Evolutionary conservation across 2,888 invertebrate species (phyloP).

Genomic region (Smittia sp.): DNA sequence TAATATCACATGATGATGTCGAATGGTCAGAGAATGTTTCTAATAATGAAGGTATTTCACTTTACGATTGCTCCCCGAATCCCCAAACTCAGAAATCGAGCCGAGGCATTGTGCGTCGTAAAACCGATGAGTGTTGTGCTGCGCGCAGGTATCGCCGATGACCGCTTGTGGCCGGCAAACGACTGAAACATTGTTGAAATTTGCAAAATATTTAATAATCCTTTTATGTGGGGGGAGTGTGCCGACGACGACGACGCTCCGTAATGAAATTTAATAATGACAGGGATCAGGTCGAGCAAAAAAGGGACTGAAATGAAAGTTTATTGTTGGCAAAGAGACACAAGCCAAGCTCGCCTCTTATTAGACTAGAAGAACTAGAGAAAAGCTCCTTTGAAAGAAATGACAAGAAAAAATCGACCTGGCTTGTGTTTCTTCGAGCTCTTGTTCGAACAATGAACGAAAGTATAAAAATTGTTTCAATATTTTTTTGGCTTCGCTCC

Average conservation of each 20-base stretch:
- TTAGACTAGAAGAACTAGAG: neutral
- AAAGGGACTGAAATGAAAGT: slow-evolving; percentile 20
- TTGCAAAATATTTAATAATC: slow-evolving; percentile 27
- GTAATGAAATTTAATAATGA: slow-evolving; percentile 25
- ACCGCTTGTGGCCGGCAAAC: slow-evolving; percentile 4
- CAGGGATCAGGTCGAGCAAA: neutral
- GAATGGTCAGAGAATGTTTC: slow-evolving; percentile 13
- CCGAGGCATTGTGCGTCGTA: neutral
- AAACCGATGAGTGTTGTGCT: neutral
- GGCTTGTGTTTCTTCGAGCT: neutral
- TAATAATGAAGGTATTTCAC: slow-evolving; percentile 25
- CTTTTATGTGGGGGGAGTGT: neutral
- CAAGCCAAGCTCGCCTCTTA: neutral
- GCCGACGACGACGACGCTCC: neutral
- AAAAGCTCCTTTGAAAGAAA: slow-evolving; percentile 2
- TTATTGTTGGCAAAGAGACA: slow-evolving; percentile 19
- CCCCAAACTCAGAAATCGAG: neutral
- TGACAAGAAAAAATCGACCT: neutral
- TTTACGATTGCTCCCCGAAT: slow-evolving; percentile 34
- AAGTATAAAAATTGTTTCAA: neutral
- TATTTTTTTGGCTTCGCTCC: neutral
- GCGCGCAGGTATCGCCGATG: neutral
- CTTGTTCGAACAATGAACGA: slow-evolving; percentile 1
- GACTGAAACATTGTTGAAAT: slow-evolving; percentile 2
- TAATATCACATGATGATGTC: slow-evolving; percentile 13